phyloP scores from a whole-genome alignment of 2,113 vertebrate genomes.

The Clinocottus analis region DNA sequence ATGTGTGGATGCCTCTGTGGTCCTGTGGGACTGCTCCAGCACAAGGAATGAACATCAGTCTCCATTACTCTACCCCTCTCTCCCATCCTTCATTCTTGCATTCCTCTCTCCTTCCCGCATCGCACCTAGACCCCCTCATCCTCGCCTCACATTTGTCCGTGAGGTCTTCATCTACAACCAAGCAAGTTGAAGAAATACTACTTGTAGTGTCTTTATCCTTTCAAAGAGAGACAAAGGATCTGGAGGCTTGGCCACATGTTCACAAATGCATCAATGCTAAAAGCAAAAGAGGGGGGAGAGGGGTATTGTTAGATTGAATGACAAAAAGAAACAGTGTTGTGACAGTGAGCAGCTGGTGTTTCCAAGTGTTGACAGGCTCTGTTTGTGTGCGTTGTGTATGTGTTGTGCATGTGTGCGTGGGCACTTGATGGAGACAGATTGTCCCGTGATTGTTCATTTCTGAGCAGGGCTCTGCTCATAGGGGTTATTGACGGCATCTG shows the following conservation, averaged over 20 bases:
- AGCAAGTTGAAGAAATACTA: not conserved
- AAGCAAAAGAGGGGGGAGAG: slow-evolving; percentile 4
- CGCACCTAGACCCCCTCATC: not conserved
- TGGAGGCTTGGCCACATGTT: slow-evolving; percentile 26
- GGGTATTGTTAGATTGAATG: slow-evolving; percentile 65
- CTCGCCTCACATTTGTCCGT: not conserved
- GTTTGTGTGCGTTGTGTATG: slow-evolving; percentile 19
- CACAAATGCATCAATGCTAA: slow-evolving; percentile 34
- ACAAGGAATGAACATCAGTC: slow-evolving; percentile 33
- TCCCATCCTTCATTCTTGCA: slow-evolving; percentile 21
- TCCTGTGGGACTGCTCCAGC: slow-evolving; percentile 8
- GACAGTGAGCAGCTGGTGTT: slow-evolving; percentile 81
- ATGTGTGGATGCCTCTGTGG: slow-evolving; percentile 9
- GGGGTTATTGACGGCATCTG: slow-evolving; percentile 80
- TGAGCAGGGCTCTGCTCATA: slow-evolving; percentile 64
- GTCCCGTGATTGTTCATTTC: slow-evolving; percentile 80
- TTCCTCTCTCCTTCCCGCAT: slow-evolving; percentile 16
- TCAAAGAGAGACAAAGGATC: slow-evolving; percentile 22
- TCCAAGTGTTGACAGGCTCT: slow-evolving; percentile 70
- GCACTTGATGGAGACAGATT: slow-evolving; percentile 79
- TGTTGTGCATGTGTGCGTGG: not conserved
- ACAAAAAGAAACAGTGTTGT: slow-evolving; percentile 71
- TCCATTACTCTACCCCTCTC: slow-evolving; percentile 27
- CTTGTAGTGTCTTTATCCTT: not conserved
- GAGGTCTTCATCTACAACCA: not conserved